Base-by-base conservation (phyloP, 2,797 vertebrate genomes). In the Dermochelys coriacea region DNA sequence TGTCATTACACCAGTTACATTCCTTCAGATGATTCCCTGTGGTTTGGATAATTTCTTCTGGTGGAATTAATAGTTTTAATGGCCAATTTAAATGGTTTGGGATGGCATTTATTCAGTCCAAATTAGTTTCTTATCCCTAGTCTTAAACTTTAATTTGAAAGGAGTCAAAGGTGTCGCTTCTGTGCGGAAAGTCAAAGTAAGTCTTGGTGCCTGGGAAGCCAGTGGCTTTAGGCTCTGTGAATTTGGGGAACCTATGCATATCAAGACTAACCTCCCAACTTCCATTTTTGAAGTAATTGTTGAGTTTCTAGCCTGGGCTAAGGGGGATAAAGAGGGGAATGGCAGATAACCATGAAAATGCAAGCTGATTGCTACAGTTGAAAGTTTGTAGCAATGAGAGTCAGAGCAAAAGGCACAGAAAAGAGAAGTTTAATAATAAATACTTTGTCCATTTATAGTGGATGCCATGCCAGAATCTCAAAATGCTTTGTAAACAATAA, bases 1-100 rank as follows among this genome's bases (percentile, higher is more conserved):
- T 88, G 82, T 95, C 89, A 92, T 80, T 93, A 80, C 49, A 86
- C 74, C 59, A 91, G 92, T 96, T 96, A 95, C 81, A 87, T 93
- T 92, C 85, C 90, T 87, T 92, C 95, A 96, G 86, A 91, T 95
- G 93, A 93, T 89, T 84, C 84, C 29, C 85, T 94, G 91, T 92
- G 89, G 84, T 88, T 84, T 49, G 91, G 77, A 85, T 86, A 31
- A 94, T 78, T 87, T 93, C 94, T 95, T 88, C 93, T 89, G 82
- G 96, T 89, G 80, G 54, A 94, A 95, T 92, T 91, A 89, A 88
- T 78, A 91, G 8, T 90, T 92, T 93, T 91, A 82, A 59, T 88
- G 78, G 84, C 87, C 59, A 85, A 83, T 87, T 95, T 80, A 92
- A 91, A 93, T 92, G 27, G 19, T 27, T 82, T 54, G 41, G 10